phyloP scores from a whole-genome alignment of 2,888 invertebrate genomes.

The Tanypteryx hageni region DNA sequence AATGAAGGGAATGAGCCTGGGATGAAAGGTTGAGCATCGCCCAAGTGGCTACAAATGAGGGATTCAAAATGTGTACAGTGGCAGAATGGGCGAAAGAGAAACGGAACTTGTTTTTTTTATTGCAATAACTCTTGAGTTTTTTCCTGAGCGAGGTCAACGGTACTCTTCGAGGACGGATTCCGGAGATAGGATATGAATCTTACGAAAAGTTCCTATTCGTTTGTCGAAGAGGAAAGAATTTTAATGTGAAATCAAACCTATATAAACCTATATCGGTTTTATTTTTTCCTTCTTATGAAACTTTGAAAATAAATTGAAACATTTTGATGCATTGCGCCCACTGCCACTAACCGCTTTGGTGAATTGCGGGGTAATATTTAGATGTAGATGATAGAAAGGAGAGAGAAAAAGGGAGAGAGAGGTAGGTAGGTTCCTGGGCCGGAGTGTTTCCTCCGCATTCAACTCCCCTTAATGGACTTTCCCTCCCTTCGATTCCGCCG shows the following conservation, averaged over 20 bases:
- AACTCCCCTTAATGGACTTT: constrained; percentile 29
- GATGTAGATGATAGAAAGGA: too few relatives aligned
- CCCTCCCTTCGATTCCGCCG: constrained; percentile 37
- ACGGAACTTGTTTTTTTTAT: not conserved
- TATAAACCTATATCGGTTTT: not conserved
- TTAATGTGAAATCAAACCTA: not conserved
- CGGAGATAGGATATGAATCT: too few relatives aligned
- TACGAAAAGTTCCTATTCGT: too few relatives aligned
- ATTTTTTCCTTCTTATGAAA: not conserved
- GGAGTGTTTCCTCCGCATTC: not conserved
- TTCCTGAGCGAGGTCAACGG: not conserved
- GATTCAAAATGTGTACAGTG: not conserved
- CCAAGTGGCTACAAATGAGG: constrained; percentile 20
- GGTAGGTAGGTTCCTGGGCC: not conserved
- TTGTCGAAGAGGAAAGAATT: too few relatives aligned
- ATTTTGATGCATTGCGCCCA: too few relatives aligned
- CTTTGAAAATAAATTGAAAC: not conserved
- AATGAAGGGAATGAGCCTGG: not conserved
- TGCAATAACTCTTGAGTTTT: not conserved
- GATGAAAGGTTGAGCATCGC: not conserved
- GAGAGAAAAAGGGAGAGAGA: not conserved
- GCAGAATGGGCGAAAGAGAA: not conserved
- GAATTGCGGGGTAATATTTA: too few relatives aligned
- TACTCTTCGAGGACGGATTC: not conserved
- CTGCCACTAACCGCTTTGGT: too few relatives aligned